Percentiles rank a stretch among this genome's conserved stretches.
These are phyloP conservation scores for Halyomorpha halys DNA, from an alignment of 1,140 invertebrate species.

Conservation along the genomic window DNA sequence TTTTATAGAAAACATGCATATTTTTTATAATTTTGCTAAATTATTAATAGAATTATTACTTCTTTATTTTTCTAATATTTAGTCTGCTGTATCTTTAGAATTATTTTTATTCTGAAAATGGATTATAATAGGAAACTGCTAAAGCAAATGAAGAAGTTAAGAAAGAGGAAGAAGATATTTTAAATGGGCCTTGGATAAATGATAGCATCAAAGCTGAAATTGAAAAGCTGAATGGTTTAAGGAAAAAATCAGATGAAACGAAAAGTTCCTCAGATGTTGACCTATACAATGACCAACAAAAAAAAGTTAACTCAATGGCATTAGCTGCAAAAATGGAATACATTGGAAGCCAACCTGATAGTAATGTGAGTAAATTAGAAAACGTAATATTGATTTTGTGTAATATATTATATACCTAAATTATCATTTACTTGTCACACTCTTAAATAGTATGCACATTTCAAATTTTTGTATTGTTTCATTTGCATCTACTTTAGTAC, in stretches of 20 bases:
- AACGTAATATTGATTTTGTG: not conserved
- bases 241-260: constrained; percentile 42
- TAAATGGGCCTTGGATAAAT: constrained; percentile 45
- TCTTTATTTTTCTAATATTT: too few species aligned
- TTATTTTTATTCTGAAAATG: not conserved
- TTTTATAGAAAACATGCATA: not conserved
- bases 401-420: not conserved
- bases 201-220: constrained; percentile 45
- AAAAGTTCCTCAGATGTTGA: constrained; percentile 42
- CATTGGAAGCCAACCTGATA: constrained; percentile 40
- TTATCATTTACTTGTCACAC: not conserved
- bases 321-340: constrained; percentile 44
- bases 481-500: too few species aligned
- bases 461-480: too few species aligned
- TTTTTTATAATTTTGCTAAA: constrained; percentile 1
- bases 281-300: constrained; percentile 43
- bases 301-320: constrained; percentile 44
- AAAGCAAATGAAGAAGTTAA: constrained; percentile 12
- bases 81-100: too few species aligned
- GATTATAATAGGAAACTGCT: constrained; percentile 19
- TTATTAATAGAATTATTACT: too few species aligned
- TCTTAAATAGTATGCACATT: too few species aligned
- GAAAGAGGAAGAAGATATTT: constrained; percentile 37
- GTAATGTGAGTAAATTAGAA: not conserved
- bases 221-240: constrained; percentile 43